phyloP scores from a whole-genome alignment of 1,140 invertebrate genomes.

The Drosophila tsacasi region DNA sequence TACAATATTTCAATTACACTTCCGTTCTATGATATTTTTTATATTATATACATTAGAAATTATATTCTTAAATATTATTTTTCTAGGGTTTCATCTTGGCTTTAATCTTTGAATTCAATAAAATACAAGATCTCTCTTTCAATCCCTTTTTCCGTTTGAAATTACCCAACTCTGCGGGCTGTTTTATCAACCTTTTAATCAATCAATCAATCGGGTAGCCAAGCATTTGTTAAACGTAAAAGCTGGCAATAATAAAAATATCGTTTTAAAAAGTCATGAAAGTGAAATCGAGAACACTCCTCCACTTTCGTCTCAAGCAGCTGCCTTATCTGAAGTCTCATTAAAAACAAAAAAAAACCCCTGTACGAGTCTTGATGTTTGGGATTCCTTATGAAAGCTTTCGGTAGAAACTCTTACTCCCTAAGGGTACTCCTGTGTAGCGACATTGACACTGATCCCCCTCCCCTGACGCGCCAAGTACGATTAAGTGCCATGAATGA shows the following conservation, averaged over 20 bases:
- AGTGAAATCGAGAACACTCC: slow-evolving; percentile 11
- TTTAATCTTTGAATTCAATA: not conserved
- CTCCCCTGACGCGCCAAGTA: not conserved
- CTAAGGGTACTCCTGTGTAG: not conserved
- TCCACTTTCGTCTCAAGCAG: slow-evolving; percentile 3
- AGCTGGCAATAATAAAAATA: not conserved
- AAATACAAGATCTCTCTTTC: not conserved
- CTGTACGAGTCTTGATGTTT: not conserved
- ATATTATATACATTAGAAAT: not conserved
- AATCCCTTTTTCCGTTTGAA: not conserved
- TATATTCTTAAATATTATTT: not conserved
- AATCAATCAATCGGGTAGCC: slow-evolving; percentile 3
- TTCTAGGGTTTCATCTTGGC: not conserved
- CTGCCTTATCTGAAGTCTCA: slow-evolving; percentile 1
- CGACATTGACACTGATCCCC: slow-evolving; percentile 14
- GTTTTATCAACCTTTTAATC: not conserved
- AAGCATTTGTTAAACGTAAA: not conserved
- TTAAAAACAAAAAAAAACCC: not conserved
- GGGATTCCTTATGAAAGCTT: not conserved
- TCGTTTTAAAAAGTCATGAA: not conserved
- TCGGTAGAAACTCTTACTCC: not conserved
- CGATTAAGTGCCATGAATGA: slow-evolving; percentile 20
- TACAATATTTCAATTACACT: not conserved
- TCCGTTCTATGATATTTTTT: not conserved
- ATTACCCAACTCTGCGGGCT: not conserved